Evolutionary conservation across 1,140 invertebrate genomes (phyloP).

Genomic region (Pogonomyrmex barbatus): DNA sequence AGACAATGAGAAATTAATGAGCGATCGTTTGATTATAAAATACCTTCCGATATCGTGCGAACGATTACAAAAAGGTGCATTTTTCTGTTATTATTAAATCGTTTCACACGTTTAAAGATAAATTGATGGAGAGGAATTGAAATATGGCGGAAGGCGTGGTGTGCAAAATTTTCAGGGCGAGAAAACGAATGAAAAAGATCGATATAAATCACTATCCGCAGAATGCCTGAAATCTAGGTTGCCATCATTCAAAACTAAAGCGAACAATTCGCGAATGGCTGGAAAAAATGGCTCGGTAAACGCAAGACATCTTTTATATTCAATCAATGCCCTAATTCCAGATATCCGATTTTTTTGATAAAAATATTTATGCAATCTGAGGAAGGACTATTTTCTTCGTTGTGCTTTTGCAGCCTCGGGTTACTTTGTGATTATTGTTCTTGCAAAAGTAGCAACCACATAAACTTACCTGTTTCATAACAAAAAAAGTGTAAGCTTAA

Average conservation of each 20-base stretch:
- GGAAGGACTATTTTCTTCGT: neutral
- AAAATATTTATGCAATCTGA: neutral
- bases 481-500: neutral
- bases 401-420: neutral
- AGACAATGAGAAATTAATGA: conserved; percentile 26
- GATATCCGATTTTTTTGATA: neutral
- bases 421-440: conserved; percentile 10
- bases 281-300: neutral
- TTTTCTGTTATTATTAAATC: conserved; percentile 21
- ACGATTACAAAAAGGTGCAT: neutral
- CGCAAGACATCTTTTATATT: neutral
- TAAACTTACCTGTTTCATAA: neutral
- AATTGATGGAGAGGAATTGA: neutral
- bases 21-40: neutral
- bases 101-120: neutral
- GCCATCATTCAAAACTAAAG: neutral
- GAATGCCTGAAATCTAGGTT: neutral
- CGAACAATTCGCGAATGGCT: neutral
- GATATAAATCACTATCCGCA: neutral
- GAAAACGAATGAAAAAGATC: neutral
- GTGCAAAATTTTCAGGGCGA: neutral
- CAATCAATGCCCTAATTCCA: neutral
- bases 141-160: neutral
- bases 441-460: neutral
- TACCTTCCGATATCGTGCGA: neutral